These are phyloP conservation scores for Geophilus truncorum DNA, from an alignment of 2,888 invertebrate genomes.

Conservation along the genomic window DNA sequence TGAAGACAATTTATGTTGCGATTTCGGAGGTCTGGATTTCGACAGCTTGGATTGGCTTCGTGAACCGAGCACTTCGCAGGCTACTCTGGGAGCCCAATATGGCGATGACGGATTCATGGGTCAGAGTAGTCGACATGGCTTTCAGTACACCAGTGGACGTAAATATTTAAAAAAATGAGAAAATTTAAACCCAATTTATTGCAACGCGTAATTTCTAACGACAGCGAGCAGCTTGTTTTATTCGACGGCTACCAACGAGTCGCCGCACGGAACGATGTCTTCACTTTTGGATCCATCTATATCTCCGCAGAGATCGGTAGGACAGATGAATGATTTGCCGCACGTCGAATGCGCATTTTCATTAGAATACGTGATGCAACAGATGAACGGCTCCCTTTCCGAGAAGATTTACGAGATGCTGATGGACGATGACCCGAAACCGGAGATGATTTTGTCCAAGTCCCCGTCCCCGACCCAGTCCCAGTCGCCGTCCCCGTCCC, in stretches of 20 bases:
- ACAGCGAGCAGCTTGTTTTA: background rate
- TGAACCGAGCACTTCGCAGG: background rate
- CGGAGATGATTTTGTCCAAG: conserved; percentile 31
- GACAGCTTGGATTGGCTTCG: conserved; percentile 33
- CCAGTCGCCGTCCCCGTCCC: too few relatives aligned
- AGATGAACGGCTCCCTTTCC: conserved; percentile 30
- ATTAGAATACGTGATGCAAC: conserved; percentile 32
- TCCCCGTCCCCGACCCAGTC: too few relatives aligned
- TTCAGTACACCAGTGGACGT: background rate
- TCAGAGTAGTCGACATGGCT: background rate
- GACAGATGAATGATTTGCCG: background rate
- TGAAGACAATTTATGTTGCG: conserved; percentile 18
- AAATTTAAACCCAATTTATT: background rate
- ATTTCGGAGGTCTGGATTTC: conserved; percentile 18
- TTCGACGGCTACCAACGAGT: background rate
- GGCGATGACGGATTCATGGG: background rate
- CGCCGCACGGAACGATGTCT: conserved; percentile 25
- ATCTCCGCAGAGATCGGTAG: conserved; percentile 27
- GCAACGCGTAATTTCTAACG: background rate
- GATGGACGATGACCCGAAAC: conserved; percentile 29
- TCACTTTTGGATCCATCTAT: conserved; percentile 31
- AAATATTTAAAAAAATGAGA: background rate
- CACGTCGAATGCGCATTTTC: conserved; percentile 19
- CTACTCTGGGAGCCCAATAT: background rate
- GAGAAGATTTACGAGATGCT: conserved; percentile 33